Evolutionary conservation across 2,797 vertebrate species (phyloP), one percentile per base, ranked within the genome.

Genomic region (Acrossocheilus wenchowensis): DNA sequence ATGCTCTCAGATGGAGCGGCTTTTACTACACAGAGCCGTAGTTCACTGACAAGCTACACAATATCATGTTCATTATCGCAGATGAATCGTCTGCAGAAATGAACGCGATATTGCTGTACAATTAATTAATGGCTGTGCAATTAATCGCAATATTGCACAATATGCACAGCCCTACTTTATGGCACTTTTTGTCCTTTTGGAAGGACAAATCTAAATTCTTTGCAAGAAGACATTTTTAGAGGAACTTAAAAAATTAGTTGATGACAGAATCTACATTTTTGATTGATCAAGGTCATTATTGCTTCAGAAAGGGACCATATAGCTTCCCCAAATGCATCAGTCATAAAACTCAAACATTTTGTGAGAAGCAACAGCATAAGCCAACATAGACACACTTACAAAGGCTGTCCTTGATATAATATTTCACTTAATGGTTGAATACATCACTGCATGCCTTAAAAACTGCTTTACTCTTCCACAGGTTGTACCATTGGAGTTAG

Each of bases 401-500:
- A 71, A 23, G 30, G 1, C 34, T n/a, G 15, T 30, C 11, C 12
- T 48, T 30, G 14, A 73, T 45, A 4, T 73, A 26, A 8, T 45
- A 30, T 50, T 19, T 34, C 4, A 9, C 15, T 50, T 74, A 77
- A 54, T 34, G 30, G 19, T 36, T 5, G 6, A 64, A 84, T 30
- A n/a, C 54, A n/a, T 34, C 79, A 15, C 15, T 77, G 21, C 54
- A 45, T 57, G 17, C 3, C n/a, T 14, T n/a, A 62, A 78, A 43
- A 41, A 52, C 39, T 2, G 60, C 12, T 62, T 86, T 54, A 39
- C 72, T 83, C 43, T 26, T 45, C 23, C 75, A n/a, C 54, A 96
- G 96, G 94, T 30, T 89, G 17, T 85, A 26, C 15, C 1, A 6
- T 96, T 78, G 94, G 87, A 88, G 89, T 83, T 26, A 92, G 85